Evolutionary conservation across 2,797 vertebrate genomes (phyloP).

Genomic region (Notamacropus eugenii): DNA sequence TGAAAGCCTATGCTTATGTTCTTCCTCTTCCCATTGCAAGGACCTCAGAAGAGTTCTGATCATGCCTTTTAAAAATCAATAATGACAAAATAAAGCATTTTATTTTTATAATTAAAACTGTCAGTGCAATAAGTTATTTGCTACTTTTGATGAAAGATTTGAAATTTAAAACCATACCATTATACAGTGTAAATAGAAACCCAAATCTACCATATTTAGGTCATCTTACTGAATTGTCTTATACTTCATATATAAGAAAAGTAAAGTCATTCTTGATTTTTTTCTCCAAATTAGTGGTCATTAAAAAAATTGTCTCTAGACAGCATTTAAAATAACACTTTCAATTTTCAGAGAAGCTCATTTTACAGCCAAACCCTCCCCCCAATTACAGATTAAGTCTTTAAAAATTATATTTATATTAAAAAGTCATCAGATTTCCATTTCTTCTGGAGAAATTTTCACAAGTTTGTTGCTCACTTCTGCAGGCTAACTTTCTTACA

Average conservation of each 20-base stretch:
- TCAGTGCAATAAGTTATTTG: slow-evolving; percentile 88
- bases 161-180: slow-evolving; percentile 88
- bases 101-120: slow-evolving; percentile 87
- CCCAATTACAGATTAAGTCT: slow-evolving; percentile 76
- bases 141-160: slow-evolving; percentile 80
- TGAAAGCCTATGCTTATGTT: not conserved
- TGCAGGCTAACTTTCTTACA: slow-evolving; percentile 86
- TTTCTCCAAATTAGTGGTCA: slow-evolving; percentile 85
- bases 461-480: slow-evolving; percentile 87
- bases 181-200: slow-evolving; percentile 87
- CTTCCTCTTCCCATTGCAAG: not conserved
- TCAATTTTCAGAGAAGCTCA: slow-evolving; percentile 79
- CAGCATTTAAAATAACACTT: slow-evolving; percentile 80
- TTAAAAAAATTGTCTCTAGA: slow-evolving; percentile 90
- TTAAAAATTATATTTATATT: slow-evolving; percentile 66
- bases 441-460: slow-evolving; percentile 92
- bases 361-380: slow-evolving; percentile 71
- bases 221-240: slow-evolving; percentile 83
- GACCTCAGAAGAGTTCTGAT: not conserved
- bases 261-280: slow-evolving; percentile 88
- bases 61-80: slow-evolving; percentile 59
- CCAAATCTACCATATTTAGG: slow-evolving; percentile 77
- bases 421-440: slow-evolving; percentile 88
- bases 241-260: slow-evolving; percentile 90
- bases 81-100: slow-evolving; percentile 85